Evolutionary conservation across 2,888 invertebrate genomes (phyloP).

Genomic region (Colletes collaris): DNA sequence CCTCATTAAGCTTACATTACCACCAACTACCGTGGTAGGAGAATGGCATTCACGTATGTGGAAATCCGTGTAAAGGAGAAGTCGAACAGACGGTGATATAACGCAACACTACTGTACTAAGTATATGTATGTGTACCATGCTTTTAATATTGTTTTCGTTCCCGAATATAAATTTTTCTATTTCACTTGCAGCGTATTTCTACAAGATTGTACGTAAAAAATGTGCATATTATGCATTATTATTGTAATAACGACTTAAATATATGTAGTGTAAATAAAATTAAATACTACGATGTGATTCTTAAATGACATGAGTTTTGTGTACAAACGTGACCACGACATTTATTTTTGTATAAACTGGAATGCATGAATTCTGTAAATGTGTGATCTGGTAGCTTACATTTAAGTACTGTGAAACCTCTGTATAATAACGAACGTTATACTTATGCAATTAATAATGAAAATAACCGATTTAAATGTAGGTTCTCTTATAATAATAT

Average conservation of each 20-base stretch:
- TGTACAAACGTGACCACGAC: constrained; percentile 27
- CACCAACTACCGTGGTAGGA: no score
- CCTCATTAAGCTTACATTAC: no score
- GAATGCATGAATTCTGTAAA: constrained; percentile 26
- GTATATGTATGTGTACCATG: background rate
- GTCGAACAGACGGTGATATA: no score
- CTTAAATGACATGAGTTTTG: constrained; percentile 25
- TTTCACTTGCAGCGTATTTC: constrained; percentile 10
- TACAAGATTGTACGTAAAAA: constrained; percentile 17
- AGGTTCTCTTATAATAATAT: no score
- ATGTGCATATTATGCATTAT: constrained; percentile 13
- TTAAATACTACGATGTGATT: constrained; percentile 21
- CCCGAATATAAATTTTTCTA: constrained; percentile 39
- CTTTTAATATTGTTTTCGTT: constrained; percentile 2
- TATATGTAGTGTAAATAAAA: constrained; percentile 12
- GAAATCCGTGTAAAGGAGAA: no score
- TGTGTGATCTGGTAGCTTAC: constrained; percentile 8
- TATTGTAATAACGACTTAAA: constrained; percentile 13
- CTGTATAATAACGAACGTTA: no score
- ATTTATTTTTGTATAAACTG: constrained; percentile 55
- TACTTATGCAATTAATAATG: no score
- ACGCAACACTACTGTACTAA: no score
- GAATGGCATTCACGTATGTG: no score
- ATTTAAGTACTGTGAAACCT: background rate
- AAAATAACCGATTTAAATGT: no score